A percentile compares a stretch with the other conserved stretches of the same genome.
These are phyloP conservation scores for Prorops nasuta DNA, from an alignment of 1,140 invertebrate species.

Conservation along the genomic window DNA sequence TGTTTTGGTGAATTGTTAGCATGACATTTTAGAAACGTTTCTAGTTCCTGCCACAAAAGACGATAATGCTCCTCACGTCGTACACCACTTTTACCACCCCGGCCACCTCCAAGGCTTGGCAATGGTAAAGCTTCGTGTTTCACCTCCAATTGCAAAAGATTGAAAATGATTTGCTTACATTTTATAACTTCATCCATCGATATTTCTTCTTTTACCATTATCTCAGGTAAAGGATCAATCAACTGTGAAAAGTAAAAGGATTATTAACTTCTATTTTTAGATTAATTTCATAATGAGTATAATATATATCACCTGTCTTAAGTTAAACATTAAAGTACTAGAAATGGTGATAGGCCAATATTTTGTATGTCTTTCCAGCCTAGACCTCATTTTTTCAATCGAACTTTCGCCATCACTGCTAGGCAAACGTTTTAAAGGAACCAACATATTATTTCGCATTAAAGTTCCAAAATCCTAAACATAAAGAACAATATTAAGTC, in stretches of 20 bases:
- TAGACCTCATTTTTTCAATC: constrained; percentile 64
- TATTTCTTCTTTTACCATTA: constrained; percentile 81
- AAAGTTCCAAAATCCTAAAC: constrained; percentile 82
- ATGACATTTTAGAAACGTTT: constrained; percentile 78
- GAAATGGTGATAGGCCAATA: constrained; percentile 94
- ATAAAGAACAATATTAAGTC: constrained; percentile 2
- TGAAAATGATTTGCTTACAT: constrained; percentile 84
- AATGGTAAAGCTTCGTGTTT: constrained; percentile 79
- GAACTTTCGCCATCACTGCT: constrained; percentile 50
- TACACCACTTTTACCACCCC: constrained; percentile 60
- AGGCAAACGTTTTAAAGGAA: constrained; percentile 63
- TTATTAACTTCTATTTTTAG: constrained; percentile 2
- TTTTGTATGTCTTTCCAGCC: constrained; percentile 75
- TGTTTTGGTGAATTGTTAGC: constrained; percentile 66
- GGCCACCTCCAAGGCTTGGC: constrained; percentile 59
- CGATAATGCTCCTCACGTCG: constrained; percentile 87
- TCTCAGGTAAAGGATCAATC: constrained; percentile 74
- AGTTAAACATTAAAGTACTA: constrained; percentile 86
- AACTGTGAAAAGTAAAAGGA: constrained; percentile 58
- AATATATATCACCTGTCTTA: constrained; percentile 64
- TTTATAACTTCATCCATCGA: constrained; percentile 82
- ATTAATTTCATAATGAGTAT: constrained; percentile 1
- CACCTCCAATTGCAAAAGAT: constrained; percentile 78
- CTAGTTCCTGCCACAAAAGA: constrained; percentile 85
- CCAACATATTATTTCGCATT: constrained; percentile 81